Conservation (phyloP, 2,797 vertebrate genomes). For the Lacerta agilis region DNA sequence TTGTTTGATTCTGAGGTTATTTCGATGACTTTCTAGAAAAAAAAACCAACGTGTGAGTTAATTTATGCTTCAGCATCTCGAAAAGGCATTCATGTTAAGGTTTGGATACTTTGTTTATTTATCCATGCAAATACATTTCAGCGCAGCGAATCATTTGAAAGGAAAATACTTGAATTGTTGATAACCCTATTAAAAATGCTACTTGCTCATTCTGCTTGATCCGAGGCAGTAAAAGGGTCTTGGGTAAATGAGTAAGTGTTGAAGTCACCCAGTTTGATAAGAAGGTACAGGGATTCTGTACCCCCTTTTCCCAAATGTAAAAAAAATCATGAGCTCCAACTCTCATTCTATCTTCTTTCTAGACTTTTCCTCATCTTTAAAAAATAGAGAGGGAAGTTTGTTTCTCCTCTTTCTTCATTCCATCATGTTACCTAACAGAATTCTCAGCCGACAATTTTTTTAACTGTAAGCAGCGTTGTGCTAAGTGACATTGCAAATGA, state of each 20-base stretch:
- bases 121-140: background rate
- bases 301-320: background rate
- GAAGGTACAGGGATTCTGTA: background rate
- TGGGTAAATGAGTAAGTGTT: background rate
- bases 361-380: background rate
- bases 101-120: background rate
- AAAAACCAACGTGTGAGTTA: background rate
- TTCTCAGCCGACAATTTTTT: too few species aligned
- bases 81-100: background rate
- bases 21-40: too few species aligned
- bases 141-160: too few species aligned
- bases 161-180: background rate
- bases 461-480: background rate
- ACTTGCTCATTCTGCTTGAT: background rate
- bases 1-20: background rate
- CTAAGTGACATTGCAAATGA: background rate
- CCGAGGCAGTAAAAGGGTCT: too few species aligned
- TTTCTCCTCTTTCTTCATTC: too few species aligned
- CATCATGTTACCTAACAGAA: too few species aligned
- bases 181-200: background rate
- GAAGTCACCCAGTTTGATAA: background rate
- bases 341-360: background rate
- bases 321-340: background rate
- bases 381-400: too few species aligned
- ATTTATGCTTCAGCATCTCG: background rate